phyloP scores from a whole-genome alignment of 1,140 invertebrate genomes.

The Macrotrachela quadricornifera region DNA sequence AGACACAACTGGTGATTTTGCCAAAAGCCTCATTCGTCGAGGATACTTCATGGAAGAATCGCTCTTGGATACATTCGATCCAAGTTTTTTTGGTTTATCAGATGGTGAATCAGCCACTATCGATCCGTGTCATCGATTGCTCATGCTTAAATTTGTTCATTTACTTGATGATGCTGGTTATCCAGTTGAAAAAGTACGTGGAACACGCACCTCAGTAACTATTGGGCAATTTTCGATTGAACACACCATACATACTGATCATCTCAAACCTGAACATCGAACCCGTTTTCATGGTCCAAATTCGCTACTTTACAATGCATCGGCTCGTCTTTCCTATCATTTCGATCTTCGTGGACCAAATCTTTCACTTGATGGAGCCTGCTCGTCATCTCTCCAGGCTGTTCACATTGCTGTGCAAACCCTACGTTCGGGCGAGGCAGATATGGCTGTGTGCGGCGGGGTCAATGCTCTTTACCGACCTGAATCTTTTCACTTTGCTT shows the following conservation, averaged over 20 bases:
- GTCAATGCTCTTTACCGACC: constrained; percentile 15
- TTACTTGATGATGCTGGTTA: too few species aligned
- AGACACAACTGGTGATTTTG: too few species aligned
- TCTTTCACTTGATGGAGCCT: not conserved
- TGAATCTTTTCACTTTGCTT: constrained; percentile 13
- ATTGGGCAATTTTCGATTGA: too few species aligned
- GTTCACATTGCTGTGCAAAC: not conserved
- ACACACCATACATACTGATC: too few species aligned
- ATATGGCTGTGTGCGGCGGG: constrained; percentile 15
- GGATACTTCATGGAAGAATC: too few species aligned
- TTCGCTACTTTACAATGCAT: not conserved
- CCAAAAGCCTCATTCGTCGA: too few species aligned
- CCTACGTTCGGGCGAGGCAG: constrained; percentile 11
- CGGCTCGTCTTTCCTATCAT: constrained; percentile 13
- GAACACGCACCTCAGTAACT: too few species aligned
- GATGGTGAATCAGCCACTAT: not conserved
- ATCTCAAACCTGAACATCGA: too few species aligned
- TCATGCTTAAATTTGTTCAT: too few species aligned
- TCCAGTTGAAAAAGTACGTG: too few species aligned
- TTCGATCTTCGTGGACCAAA: constrained; percentile 10
- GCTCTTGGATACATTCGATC: not conserved
- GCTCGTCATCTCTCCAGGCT: not conserved
- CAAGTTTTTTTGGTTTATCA: not conserved
- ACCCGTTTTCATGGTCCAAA: too few species aligned
- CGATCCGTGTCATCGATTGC: not conserved